Evolutionary conservation across 2,888 invertebrate species (phyloP), one percentile per base, ranked within the genome.

Genomic region (Coleophora deauratella): DNA sequence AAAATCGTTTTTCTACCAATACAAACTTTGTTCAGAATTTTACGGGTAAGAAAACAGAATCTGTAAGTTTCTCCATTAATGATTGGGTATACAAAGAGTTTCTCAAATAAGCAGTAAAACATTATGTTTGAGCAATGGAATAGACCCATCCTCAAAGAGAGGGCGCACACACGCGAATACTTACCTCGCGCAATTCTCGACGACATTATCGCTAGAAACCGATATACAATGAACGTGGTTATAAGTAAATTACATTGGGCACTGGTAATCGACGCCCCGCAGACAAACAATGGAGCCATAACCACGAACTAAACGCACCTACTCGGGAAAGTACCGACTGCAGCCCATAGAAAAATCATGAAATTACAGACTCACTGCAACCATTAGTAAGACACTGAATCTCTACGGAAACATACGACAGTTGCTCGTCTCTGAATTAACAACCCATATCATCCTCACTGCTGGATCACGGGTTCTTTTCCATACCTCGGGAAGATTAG

Each of bases 231-330:
- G 62, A 63, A 60, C 59, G 69, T 63, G 72, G 73, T 70, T 72
- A 66, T 70, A 65, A 71, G 65, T 71, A 73, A 78, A 76, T 78
- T 72, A 72, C 70, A 60, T 51, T 57, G 57, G 63, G 64, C 62
- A 63, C 57, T 60, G 54, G 58, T 65, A 72, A 74, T 70, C 62
- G 60, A 61, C 64, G 64, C 70, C 62, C 53, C 51, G 63, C 63
- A 62, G 69, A 69, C 69, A 68, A 77, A 82, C 82, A 84, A 84
- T 82, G 77, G 79, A 78, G 80, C 72, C 71, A 77, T 82, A 82
- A 82, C 71, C 58, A 68, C 62, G 62, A 71, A 60, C 62, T 6
- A 6, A 21, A 21, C 21, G 21, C 21, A 53, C 61, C 65, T 61
- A 56, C 54, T 57, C 51, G 69, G 68, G 77, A 78, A 78, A 80